phyloP scores from a whole-genome alignment of 2,888 invertebrate genomes.

The Zaprionus lineosus region DNA sequence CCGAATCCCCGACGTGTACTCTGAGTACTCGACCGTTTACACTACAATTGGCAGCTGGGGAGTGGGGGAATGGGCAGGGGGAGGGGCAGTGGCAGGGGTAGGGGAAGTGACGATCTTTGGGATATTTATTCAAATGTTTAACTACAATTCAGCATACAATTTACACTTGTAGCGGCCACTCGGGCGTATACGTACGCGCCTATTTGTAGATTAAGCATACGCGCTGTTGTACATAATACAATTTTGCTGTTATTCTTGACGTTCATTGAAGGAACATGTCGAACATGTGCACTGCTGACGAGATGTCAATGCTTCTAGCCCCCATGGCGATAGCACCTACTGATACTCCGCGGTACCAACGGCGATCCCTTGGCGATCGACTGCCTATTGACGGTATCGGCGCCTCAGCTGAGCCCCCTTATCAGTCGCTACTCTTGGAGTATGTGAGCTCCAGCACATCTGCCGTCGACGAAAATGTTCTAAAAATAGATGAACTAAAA shows the following conservation, averaged over 20 bases:
- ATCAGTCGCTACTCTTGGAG: conserved; percentile 14
- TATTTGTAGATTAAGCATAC: conserved; percentile 23
- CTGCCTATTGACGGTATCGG: too few relatives aligned
- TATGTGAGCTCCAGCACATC: conserved; percentile 20
- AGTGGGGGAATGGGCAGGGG: too few relatives aligned
- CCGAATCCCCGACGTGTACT: conserved; percentile 5
- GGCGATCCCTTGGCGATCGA: too few relatives aligned
- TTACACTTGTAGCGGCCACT: conserved; percentile 24
- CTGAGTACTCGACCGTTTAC: not conserved
- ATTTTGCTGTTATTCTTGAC: too few relatives aligned
- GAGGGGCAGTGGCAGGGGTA: too few relatives aligned
- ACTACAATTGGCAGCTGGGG: conserved; percentile 20
- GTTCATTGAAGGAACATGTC: too few relatives aligned
- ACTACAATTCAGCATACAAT: conserved; percentile 36
- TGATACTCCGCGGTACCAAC: conserved; percentile 2
- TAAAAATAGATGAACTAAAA: too few relatives aligned
- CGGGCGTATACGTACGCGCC: conserved; percentile 27
- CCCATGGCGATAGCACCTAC: conserved; percentile 10
- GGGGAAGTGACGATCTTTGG: conserved; percentile 6
- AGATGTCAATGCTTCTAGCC: conserved; percentile 10
- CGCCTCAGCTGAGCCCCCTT: conserved; percentile 3
- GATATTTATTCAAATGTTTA: conserved; percentile 71
- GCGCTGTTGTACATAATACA: conserved; percentile 22
- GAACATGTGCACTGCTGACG: conserved; percentile 3
- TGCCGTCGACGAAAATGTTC: too few relatives aligned